Evolutionary conservation across 1,140 invertebrate genomes (phyloP).

Genomic region (Drosophila novamexicana): DNA sequence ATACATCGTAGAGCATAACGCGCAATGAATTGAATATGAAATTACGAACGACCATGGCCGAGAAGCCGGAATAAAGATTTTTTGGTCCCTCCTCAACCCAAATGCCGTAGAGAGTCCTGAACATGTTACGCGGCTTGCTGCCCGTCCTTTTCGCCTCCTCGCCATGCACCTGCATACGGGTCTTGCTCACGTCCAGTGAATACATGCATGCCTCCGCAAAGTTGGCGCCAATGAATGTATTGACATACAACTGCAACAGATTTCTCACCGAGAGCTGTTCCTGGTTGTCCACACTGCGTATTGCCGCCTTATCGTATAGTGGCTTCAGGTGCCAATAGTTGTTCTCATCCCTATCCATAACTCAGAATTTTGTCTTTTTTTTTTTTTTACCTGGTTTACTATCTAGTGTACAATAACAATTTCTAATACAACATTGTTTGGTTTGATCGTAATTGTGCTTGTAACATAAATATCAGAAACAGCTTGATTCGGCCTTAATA

Average conservation of each 20-base stretch:
- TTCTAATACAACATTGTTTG: too few relatives aligned
- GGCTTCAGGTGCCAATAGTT: slow-evolving; percentile 25
- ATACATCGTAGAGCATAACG: slow-evolving; percentile 52
- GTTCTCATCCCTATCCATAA: slow-evolving; percentile 28
- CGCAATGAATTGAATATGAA: slow-evolving; percentile 58
- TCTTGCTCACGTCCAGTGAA: slow-evolving; percentile 57
- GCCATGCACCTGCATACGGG: slow-evolving; percentile 54
- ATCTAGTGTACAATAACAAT: too few relatives aligned
- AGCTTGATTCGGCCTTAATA: slow-evolving; percentile 9
- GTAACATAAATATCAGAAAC: neutral
- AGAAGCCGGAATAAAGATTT: slow-evolving; percentile 46
- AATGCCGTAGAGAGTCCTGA: slow-evolving; percentile 27
- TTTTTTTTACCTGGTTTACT: too few relatives aligned
- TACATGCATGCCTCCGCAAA: slow-evolving; percentile 51
- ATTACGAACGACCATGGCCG: slow-evolving; percentile 46
- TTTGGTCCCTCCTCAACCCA: slow-evolving; percentile 4
- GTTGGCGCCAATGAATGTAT: slow-evolving; percentile 55
- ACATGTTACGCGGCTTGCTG: slow-evolving; percentile 6
- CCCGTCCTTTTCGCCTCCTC: slow-evolving; percentile 34
- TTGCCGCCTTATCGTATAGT: neutral
- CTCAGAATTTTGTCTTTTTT: too few relatives aligned
- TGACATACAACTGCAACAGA: slow-evolving; percentile 43
- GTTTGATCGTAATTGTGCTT: neutral
- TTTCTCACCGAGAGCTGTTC: neutral
- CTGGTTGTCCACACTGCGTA: neutral